Conservation (phyloP, 2,113 vertebrate genomes). For the Mus pahari region DNA sequence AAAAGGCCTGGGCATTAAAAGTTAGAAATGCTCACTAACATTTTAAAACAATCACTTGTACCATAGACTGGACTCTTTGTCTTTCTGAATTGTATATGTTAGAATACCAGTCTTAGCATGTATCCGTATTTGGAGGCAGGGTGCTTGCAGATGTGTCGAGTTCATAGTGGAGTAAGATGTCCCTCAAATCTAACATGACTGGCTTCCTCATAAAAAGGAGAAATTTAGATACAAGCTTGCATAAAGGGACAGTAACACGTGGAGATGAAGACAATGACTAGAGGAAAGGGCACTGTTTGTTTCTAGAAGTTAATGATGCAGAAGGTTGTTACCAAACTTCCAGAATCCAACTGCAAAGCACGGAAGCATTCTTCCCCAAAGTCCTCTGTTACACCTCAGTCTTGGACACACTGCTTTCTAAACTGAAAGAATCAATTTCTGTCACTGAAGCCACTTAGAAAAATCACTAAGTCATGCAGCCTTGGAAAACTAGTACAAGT, state of each 20-base stretch:
- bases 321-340: neutral
- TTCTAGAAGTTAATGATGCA: neutral
- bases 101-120: neutral
- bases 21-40: neutral
- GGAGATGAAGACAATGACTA: neutral
- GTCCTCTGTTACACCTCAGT: neutral
- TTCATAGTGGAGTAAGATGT: neutral
- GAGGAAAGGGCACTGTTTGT: neutral
- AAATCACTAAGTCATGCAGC: neutral
- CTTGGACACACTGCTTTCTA: neutral
- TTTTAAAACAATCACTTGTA: constrained; percentile 33
- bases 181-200: neutral
- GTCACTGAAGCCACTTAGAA: neutral
- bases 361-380: no score
- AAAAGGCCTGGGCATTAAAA: neutral
- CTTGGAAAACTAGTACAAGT: neutral
- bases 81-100: neutral
- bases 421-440: neutral
- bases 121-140: neutral
- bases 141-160: neutral
- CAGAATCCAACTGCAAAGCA: neutral
- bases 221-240: neutral
- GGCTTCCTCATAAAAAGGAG: neutral
- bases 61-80: neutral
- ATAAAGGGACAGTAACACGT: neutral